Percentiles rank a stretch among this genome's conserved stretches.
phyloP scores from a whole-genome alignment of 2,797 vertebrate genomes.

The Myoxocephalus aenaeus region DNA sequence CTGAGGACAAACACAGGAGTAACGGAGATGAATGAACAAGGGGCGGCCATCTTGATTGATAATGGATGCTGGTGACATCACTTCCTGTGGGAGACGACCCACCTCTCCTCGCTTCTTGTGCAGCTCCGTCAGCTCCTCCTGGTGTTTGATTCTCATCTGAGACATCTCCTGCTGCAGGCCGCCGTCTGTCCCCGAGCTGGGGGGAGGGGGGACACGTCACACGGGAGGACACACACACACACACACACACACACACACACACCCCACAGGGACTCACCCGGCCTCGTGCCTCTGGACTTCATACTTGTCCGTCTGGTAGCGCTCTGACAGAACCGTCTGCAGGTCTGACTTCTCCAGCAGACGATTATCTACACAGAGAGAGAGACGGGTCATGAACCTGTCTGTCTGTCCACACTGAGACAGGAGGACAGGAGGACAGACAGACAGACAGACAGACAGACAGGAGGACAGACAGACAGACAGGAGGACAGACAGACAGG shows the following conservation, averaged over 20 bases:
- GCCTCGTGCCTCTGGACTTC: conserved; percentile 90
- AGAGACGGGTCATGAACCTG: neutral
- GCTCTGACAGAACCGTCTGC: conserved; percentile 91
- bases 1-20: conserved; percentile 73
- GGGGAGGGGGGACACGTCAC: no score
- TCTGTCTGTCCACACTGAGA: neutral
- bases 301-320: conserved; percentile 94
- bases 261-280: conserved; percentile 84
- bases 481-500: no score
- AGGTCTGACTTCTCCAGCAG: conserved; percentile 95
- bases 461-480: no score
- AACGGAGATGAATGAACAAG: no score
- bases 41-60: no score
- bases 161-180: conserved; percentile 94
- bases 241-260: no score
- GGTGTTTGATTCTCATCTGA: conserved; percentile 93
- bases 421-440: no score
- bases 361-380: conserved; percentile 87
- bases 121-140: conserved; percentile 96
- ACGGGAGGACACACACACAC: no score
- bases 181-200: conserved; percentile 85
- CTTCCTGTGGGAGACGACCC: conserved; percentile 12
- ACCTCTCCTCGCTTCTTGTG: conserved; percentile 99
- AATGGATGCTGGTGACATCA: no score
- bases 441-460: no score